Evolutionary conservation across 2,888 invertebrate species (phyloP).

Genomic region (Elegia similella): DNA sequence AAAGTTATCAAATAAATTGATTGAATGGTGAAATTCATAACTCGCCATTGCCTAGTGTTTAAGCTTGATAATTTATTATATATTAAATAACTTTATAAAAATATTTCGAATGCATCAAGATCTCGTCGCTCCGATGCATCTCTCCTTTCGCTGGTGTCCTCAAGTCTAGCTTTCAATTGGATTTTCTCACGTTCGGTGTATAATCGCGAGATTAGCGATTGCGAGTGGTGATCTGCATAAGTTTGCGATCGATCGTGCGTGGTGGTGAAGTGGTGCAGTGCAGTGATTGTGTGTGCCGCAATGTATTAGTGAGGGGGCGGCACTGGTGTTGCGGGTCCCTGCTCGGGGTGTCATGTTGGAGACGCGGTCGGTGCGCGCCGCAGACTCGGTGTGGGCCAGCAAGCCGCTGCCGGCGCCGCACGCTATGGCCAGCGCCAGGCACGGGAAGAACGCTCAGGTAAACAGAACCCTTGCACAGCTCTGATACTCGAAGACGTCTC

Average conservation of each 20-base stretch:
- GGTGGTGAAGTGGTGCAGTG: constrained; percentile 37
- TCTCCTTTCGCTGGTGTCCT: constrained; percentile 41
- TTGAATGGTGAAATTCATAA: constrained; percentile 46
- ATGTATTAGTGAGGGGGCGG: constrained; percentile 64
- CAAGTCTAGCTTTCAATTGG: constrained; percentile 58
- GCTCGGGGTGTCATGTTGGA: constrained; percentile 84
- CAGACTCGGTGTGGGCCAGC: constrained; percentile 86
- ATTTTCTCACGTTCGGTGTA: constrained; percentile 65
- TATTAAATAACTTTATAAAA: constrained; percentile 11
- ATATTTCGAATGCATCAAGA: constrained; percentile 21
- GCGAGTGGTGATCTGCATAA: neutral
- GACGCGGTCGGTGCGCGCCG: constrained; percentile 88
- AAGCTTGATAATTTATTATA: constrained; percentile 9
- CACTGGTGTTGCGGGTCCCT: constrained; percentile 47
- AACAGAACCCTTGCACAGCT: constrained; percentile 14
- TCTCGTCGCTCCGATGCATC: constrained; percentile 43
- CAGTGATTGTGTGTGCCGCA: constrained; percentile 30
- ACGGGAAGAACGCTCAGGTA: constrained; percentile 88
- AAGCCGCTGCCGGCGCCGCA: constrained; percentile 82
- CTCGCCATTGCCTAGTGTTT: constrained; percentile 24
- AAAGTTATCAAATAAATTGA: constrained; percentile 45
- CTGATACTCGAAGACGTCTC: too few relatives aligned
- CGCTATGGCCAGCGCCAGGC: constrained; percentile 79
- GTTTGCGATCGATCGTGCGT: constrained; percentile 33
- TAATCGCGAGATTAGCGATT: constrained; percentile 43